These are phyloP conservation scores for Silurus glanis DNA, from an alignment of 2,113 vertebrate genomes.

Conservation along the genomic window DNA sequence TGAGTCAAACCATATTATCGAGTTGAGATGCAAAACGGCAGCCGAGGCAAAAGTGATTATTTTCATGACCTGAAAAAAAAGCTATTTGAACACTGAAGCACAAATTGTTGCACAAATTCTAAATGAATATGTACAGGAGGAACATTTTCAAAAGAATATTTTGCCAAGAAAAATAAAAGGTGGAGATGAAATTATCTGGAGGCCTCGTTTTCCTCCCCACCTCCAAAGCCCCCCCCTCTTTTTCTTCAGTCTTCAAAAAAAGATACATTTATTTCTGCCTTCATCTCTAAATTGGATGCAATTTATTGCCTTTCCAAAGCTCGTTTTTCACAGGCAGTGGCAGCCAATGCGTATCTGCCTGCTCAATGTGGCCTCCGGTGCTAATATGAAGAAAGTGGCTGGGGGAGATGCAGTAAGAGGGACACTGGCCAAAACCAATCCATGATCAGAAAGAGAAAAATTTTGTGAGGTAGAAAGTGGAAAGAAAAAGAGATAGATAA, in stretches of 20 bases:
- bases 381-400: slow-evolving; percentile 79
- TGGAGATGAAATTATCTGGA: slow-evolving; percentile 69
- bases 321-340: slow-evolving; percentile 80
- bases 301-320: slow-evolving; percentile 82
- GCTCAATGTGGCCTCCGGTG: slow-evolving; percentile 74
- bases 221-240: slow-evolving; percentile 10
- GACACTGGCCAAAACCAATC: slow-evolving; percentile 67
- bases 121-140: slow-evolving; percentile 68
- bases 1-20: slow-evolving; percentile 62
- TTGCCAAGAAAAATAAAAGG: slow-evolving; percentile 64
- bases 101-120: slow-evolving; percentile 72
- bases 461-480: slow-evolving; percentile 67
- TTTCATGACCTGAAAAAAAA: slow-evolving; percentile 70
- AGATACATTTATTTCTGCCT: slow-evolving; percentile 83
- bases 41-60: slow-evolving; percentile 72
- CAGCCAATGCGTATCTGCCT: slow-evolving; percentile 77
- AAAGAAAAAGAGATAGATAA: slow-evolving; percentile 58
- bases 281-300: slow-evolving; percentile 85
- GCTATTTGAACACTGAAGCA: slow-evolving; percentile 61
- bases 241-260: slow-evolving; percentile 77
- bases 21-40: slow-evolving; percentile 63
- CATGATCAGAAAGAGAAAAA: slow-evolving; percentile 54
- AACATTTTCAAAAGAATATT: slow-evolving; percentile 71
- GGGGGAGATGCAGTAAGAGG: slow-evolving; percentile 68
- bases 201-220: slow-evolving; percentile 50